Base-by-base conservation (phyloP, 2,888 invertebrate species). In the Phlogophora meticulosa region DNA sequence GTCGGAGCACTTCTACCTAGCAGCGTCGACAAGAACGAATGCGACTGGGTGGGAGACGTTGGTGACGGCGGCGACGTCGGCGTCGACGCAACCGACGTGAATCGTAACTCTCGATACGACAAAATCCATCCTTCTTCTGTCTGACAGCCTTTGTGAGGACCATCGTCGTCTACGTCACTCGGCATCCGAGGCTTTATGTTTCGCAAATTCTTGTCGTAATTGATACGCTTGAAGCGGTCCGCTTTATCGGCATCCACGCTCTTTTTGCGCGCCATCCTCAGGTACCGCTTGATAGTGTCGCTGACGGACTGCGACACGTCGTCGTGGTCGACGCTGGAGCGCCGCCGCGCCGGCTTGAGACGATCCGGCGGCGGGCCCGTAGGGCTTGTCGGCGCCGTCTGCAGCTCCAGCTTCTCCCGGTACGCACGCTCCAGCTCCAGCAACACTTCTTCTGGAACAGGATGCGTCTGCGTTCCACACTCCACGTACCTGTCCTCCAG, bases 261-360 rank as follows among this genome's bases (percentile, higher is more conserved):
- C 87, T 98, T 98, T 88, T 98, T 98, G 40, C 98, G 96, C 9
- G 98, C 98, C 98, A 98, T 98, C 65, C 98, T 96, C 56, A 98
- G 92, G 90, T 98, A 98, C 11, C 98, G 96, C 90, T 98, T 98
- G 71, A 98, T 98, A 78, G 98, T 98, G 86, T 98, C 98, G 87
- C 98, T 97, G 32, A 98, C 98, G 0, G 98, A 98, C 72, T 98
- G 98, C 0, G 98, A 98, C 0, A 98, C 97, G 86, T 98, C 98
- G 85, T 98, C 98, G 88, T 98, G 97, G 86, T 98, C 98, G 15
- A 98, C 97, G 87, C 98, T 98, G 82, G 97, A 97, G 82, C 97
- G 96, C 51, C 98, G 96, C 9, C 97, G 94, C 68, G 93, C 87
- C 9, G 93, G 89, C 59, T 92, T 91, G 13, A 49, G 64, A 20